Evolutionary conservation across 37 sponge, comb jelly and placozoan species (phyloP).

Genomic region (Beroe ovata): DNA sequence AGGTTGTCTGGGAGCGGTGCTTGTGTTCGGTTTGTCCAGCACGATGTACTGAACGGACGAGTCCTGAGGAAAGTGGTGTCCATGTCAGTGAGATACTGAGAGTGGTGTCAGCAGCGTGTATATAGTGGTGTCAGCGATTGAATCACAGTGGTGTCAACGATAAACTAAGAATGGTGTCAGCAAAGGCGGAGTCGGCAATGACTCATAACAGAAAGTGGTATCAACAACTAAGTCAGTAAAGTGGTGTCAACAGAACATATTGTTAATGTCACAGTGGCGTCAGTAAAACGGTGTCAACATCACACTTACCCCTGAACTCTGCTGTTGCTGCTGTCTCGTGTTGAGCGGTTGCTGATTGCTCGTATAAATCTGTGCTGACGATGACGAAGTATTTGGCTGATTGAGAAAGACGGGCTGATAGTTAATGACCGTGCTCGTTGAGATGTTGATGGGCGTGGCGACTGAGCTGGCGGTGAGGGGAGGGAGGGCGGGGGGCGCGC

Average conservation of each 20-base stretch:
- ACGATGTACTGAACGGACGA: constrained; percentile 32
- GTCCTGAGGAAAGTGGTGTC: background rate
- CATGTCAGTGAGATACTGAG: no score
- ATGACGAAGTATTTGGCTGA: background rate
- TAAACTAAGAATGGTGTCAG: no score
- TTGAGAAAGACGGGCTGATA: constrained; percentile 58
- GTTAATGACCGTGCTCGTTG: constrained; percentile 52
- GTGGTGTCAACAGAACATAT: no score
- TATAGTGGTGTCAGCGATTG: no score
- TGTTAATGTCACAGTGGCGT: no score
- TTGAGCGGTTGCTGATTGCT: constrained; percentile 33
- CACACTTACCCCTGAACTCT: background rate
- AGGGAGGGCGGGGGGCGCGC: constrained; percentile 26
- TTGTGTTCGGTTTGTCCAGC: background rate
- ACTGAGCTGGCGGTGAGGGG: constrained; percentile 51
- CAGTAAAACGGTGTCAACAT: no score
- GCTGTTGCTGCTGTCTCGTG: background rate
- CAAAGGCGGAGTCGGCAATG: no score
- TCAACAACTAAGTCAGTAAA: no score
- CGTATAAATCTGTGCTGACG: background rate
- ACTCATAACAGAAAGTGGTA: no score
- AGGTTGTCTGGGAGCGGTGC: background rate
- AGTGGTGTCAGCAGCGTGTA: no score
- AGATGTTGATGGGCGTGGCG: constrained; percentile 63
- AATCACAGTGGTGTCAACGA: no score